Base-by-base conservation (phyloP, 2,113 vertebrate species). In the Amphilophus citrinellus region DNA sequence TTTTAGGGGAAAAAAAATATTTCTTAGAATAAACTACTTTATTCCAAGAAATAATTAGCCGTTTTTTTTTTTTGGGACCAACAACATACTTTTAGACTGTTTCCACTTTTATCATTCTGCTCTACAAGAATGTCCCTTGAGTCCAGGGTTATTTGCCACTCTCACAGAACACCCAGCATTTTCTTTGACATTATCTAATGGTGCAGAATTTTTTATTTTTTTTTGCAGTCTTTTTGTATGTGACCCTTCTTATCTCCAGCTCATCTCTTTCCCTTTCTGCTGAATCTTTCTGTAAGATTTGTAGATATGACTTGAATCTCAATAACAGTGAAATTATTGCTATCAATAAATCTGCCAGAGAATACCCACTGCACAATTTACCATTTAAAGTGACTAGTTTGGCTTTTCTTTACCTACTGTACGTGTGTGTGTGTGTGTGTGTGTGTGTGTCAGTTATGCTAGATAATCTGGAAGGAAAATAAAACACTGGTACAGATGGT, bases 21-120 rank as follows among this genome's bases (percentile, higher is more conserved):
- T 71, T 71, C 66, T 71, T 71, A 9, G 24, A 30, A 32, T 53
- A 53, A 71, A 71, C 15, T 5, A 73, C 66, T 73, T 73, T 53
- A 73, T 73, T 73, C 47, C 27, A 73, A 73, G 24, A 73, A 73
- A 73, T 53, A 73, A 53, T 73, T 73, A 53, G 44, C 44, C 27
- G 7, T 39, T 73, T 73, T 30, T 35, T 6, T 73, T 73, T 73
- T 47, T 53, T 73, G 32, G 2, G 66, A 17, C 44, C 44, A 73
- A 53, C 0, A 73, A 27, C 44, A 73, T 32, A 73, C 44, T 32
- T 73, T 27, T 32, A 18, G 17, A 20, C 27, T 0, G 24, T 32
- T 73, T 53, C 66, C 17, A 53, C 18, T 50, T 53, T 73, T 32
- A 73, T 73, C 66, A 73, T 73, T 73, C 24, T 6, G 22, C 17